Conservation (phyloP, 2,113 vertebrate species). For the Trichechus manatus region DNA sequence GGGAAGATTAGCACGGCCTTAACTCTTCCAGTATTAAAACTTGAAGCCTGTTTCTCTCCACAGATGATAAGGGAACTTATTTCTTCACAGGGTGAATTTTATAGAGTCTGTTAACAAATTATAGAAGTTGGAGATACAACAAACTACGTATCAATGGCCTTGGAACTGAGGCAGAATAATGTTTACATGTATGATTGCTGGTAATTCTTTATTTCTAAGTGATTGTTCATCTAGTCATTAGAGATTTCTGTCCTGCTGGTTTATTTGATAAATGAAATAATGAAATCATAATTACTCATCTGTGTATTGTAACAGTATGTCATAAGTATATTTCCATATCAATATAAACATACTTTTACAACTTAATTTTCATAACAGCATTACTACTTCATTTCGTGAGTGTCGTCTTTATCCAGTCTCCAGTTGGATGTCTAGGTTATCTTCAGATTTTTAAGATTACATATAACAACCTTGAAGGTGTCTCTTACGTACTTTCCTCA, state of each 20-base stretch:
- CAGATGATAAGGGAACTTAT: background rate
- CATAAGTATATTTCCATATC: slow-evolving; percentile 16
- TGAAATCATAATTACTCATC: slow-evolving; percentile 53
- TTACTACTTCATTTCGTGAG: slow-evolving; percentile 26
- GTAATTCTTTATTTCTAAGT: slow-evolving; percentile 60
- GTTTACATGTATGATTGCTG: slow-evolving; percentile 27
- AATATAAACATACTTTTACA: slow-evolving; percentile 36
- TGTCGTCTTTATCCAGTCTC: background rate
- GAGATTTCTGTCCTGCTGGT: slow-evolving; percentile 54
- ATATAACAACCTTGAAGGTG: background rate
- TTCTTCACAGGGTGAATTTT: slow-evolving; percentile 14
- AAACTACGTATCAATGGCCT: background rate
- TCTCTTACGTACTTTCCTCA: slow-evolving; percentile 21
- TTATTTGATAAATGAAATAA: slow-evolving; percentile 68
- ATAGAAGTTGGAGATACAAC: background rate
- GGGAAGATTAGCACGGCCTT: background rate
- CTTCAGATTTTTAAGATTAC: slow-evolving; percentile 23
- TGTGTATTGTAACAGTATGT: background rate
- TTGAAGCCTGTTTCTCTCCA: slow-evolving; percentile 2
- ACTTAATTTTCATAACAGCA: slow-evolving; percentile 5
- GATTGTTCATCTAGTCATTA: slow-evolving; percentile 50
- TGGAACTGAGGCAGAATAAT: slow-evolving; percentile 37
- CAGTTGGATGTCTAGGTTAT: slow-evolving; percentile 36
- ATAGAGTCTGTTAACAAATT: slow-evolving; percentile 17
- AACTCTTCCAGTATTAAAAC: background rate